Base-by-base conservation (phyloP, 2,888 invertebrate species). In the Nomada lathburiana region DNA sequence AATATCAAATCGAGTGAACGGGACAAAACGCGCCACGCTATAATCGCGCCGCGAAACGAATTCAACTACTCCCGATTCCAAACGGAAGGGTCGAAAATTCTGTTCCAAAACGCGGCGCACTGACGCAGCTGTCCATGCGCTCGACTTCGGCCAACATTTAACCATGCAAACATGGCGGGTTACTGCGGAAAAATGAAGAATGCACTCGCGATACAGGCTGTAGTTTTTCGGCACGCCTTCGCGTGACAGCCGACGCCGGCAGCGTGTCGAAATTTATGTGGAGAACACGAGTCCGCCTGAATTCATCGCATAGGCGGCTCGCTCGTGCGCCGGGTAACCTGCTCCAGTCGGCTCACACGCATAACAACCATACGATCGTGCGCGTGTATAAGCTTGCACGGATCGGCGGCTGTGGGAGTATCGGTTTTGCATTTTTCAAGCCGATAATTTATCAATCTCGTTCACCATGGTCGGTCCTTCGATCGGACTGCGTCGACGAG, bases 371-470 rank as follows among this genome's bases (percentile, higher is more conserved):
- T 16, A 7, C n/a, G 11, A 55, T 50, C n/a, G 52, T 50, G 20
- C 20, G 57, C 23, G 59, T 53, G 59, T n/a, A 64, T 9, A 47
- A 16, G 53, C 50, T 16, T 16, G 20, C 50, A n/a, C 59, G 53
- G 42, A 13, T n/a, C 9, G 63, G 65, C 42, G 42, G 52, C 60
- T 76, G 85, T 70, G 80, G 76, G 80, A 80, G 88, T 89, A 92
- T 91, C 88, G 92, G 90, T 92, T 93, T 92, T 92, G 91, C 91
- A 92, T 93, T 93, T 93, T 92, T 92, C 92, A 92, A 89, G 86
- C 83, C 87, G 89, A 91, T 92, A 93, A 93, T 93, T 93, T 92
- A 93, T 93, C 92, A 93, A 92, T 93, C 92, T 91, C 90, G 70
- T 70, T 72, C 73, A 53, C 76, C 55, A 60, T 16, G 59, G 42